phyloP scores from a whole-genome alignment of 2,888 invertebrate species.

The Palloptera scutellata region DNA sequence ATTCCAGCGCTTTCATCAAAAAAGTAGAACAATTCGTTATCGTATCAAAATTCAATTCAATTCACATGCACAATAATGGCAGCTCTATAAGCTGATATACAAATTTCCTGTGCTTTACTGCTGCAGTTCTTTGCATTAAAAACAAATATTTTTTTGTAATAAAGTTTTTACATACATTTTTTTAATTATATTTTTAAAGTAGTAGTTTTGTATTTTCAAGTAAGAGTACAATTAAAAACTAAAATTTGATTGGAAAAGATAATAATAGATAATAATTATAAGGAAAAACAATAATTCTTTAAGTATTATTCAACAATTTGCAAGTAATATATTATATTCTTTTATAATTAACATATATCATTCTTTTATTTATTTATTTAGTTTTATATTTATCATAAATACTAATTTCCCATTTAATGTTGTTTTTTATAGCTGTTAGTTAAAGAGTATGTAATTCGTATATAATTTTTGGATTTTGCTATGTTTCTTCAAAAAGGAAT shows the following conservation, averaged over 20 bases:
- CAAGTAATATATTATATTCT: slow-evolving; percentile 37
- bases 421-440: too few relatives aligned
- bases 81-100: too few relatives aligned
- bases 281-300: slow-evolving; percentile 25
- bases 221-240: slow-evolving; percentile 10
- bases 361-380: slow-evolving; percentile 27
- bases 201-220: slow-evolving; percentile 21
- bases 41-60: too few relatives aligned
- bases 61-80: too few relatives aligned
- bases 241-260: background rate
- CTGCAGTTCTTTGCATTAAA: too few relatives aligned
- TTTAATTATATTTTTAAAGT: background rate
- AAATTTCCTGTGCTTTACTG: too few relatives aligned
- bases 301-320: slow-evolving; percentile 45
- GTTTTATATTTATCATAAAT: slow-evolving; percentile 38
- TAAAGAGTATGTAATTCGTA: background rate
- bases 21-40: too few relatives aligned
- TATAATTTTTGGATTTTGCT: background rate
- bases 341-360: slow-evolving; percentile 41
- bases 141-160: too few relatives aligned
- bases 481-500: background rate
- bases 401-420: slow-evolving; percentile 44
- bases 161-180: too few relatives aligned
- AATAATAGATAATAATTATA: slow-evolving; percentile 10
- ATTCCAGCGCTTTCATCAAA: too few relatives aligned